Conservation (phyloP, 2,888 invertebrate genomes). For the Eupeodes luniger region DNA sequence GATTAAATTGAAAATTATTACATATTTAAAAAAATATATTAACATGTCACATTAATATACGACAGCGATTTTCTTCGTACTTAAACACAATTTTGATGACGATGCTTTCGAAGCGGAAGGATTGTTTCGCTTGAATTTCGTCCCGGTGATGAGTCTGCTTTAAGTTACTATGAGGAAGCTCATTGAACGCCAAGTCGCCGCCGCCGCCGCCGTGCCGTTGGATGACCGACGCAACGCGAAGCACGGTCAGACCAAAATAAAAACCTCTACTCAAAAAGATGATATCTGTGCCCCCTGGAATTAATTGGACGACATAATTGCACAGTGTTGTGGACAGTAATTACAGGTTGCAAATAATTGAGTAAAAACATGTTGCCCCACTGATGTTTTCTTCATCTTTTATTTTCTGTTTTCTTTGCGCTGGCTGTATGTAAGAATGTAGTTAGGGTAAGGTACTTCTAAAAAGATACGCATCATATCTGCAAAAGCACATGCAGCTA, state of each 20-base stretch:
- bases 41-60: constrained; percentile 72
- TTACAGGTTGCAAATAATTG: constrained; percentile 81
- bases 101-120: constrained; percentile 29
- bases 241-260: neutral
- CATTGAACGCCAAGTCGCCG: too few species aligned
- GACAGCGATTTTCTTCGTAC: constrained; percentile 41
- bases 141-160: neutral
- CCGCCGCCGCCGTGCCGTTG: too few species aligned
- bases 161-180: neutral
- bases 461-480: constrained; percentile 14
- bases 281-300: constrained; percentile 79
- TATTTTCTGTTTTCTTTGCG: too few species aligned
- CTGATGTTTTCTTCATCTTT: neutral
- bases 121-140: neutral
- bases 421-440: too few species aligned
- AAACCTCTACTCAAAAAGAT: constrained; percentile 48
- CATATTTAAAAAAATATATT: constrained; percentile 58
- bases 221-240: neutral
- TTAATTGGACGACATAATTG: constrained; percentile 84
- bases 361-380: constrained; percentile 77
- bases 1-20: constrained; percentile 67
- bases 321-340: constrained; percentile 82
- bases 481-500: neutral
- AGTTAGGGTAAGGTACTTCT: too few species aligned
- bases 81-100: constrained; percentile 1